Evolutionary conservation across 2,113 vertebrate species (phyloP), one percentile per base, ranked within the genome.

Genomic region (Grallaria varia): DNA sequence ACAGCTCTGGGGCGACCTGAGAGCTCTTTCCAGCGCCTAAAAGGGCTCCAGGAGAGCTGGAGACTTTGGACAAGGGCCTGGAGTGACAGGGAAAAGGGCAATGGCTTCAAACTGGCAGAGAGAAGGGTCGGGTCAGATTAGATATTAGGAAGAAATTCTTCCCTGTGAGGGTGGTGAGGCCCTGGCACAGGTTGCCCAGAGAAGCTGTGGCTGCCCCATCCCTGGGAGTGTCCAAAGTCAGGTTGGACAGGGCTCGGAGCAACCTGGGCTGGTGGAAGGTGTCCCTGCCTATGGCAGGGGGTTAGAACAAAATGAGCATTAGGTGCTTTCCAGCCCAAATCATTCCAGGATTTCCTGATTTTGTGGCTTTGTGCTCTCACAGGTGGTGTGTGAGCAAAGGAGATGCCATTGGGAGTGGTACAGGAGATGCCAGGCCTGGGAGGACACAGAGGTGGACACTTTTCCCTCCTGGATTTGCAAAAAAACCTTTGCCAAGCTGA

Each of bases 381-480:
- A 23, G 56, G 56, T 5, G 6, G 11, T 3, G 30, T 7, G 11
- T 10, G 14, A 69, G 49, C 68, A n/a, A 58, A 75, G 71, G 39
- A 63, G 79, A 52, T 30, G 60, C 28, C 25, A 12, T 1, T 0
- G 0, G 68, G 44, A 84, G 28, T 0, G 0, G 22, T 10, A 31
- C 13, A 4, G 64, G 52, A 81, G 28, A 35, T 23, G 44, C 5
- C 72, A 55, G 58, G 39, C 10, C 18, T 42, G 58, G 8, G 40
- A 3, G 14, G 31, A 37, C 31, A 5, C 8, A 17, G 40, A 88
- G 13, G n/a, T 0, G 0, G 37, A 44, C 0, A 3, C 3, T 22
- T 66, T 50, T 33, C 21, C 27, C 27, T 50, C 47, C 25, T 52
- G 60, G 50, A 39, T 55, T 86, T 90, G 44, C 9, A 39, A 58